Evolutionary conservation across 2,797 vertebrate species (phyloP).

Genomic region (Halcyon chelicuti): DNA sequence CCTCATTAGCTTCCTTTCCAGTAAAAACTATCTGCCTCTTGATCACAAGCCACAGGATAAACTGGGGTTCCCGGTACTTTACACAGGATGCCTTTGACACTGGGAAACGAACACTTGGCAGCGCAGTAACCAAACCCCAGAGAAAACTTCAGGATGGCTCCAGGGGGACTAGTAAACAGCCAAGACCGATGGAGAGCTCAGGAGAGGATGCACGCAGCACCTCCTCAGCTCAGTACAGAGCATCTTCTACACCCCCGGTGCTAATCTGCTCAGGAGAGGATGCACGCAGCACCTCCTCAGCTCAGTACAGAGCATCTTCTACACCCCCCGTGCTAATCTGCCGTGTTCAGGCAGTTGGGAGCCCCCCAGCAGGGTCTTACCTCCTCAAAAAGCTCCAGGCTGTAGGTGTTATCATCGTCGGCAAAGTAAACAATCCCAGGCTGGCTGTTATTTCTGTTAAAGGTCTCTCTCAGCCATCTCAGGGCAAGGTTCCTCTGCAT

Average conservation of each 20-base stretch:
- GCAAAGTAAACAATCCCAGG: conserved; percentile 94
- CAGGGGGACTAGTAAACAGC: too few relatives aligned
- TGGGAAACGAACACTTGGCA: neutral
- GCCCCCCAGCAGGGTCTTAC: conserved; percentile 64
- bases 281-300: neutral
- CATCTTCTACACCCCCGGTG: neutral
- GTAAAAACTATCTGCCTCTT: neutral
- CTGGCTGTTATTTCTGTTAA: conserved; percentile 90
- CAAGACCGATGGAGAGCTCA: neutral
- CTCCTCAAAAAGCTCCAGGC: conserved; percentile 97
- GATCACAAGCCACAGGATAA: fast-evolving
- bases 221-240: neutral
- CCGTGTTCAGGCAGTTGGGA: neutral
- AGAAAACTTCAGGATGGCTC: neutral
- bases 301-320: neutral
- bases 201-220: neutral
- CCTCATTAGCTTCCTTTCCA: neutral
- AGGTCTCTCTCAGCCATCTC: conserved; percentile 94
- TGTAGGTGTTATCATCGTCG: conserved; percentile 96
- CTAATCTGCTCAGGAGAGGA: neutral
- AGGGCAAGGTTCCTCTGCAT: conserved; percentile 97
- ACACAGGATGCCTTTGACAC: neutral
- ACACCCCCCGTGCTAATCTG: neutral
- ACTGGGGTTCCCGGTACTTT: neutral
- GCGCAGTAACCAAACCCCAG: fast-evolving